Percentiles rank a stretch among this genome's conserved stretches.
Conservation (phyloP, 2,113 vertebrate genomes). For the Sciurus niger region DNA sequence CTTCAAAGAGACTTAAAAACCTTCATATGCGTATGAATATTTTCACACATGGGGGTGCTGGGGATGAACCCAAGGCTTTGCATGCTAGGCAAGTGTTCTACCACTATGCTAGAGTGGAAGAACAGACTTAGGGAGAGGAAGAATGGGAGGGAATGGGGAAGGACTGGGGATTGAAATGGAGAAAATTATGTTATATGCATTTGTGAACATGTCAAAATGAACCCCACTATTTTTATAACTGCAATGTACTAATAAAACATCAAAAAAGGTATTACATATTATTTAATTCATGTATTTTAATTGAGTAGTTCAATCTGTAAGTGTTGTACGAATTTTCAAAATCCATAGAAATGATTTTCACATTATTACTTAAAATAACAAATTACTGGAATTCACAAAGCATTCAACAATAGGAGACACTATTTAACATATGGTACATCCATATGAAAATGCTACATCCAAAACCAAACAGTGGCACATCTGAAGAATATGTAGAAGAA, state of each 20-base stretch:
- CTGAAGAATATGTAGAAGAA: background rate
- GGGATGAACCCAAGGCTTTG: too few species aligned
- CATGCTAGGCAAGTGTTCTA: too few species aligned
- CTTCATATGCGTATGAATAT: background rate
- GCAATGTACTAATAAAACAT: too few species aligned
- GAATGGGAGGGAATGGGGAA: too few species aligned
- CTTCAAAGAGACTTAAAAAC: conserved; percentile 54
- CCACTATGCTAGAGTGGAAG: too few species aligned
- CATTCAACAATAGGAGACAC: background rate
- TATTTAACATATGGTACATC: conserved; percentile 51
- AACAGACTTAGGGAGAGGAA: too few species aligned
- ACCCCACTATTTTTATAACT: too few species aligned
- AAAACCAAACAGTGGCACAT: background rate
- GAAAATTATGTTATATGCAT: too few species aligned
- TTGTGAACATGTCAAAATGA: too few species aligned
- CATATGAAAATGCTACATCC: conserved; percentile 22
- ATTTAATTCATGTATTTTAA: conserved; percentile 53
- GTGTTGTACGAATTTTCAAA: background rate
- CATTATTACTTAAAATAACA: conserved; percentile 2
- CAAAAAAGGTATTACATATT: too few species aligned
- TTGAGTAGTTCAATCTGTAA: conserved; percentile 39
- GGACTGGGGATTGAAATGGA: too few species aligned
- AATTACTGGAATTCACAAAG: background rate
- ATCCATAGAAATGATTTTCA: background rate
- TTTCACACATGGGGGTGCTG: too few species aligned